Base-by-base conservation (phyloP, 2,797 vertebrate genomes). In the Danionella dracula region DNA sequence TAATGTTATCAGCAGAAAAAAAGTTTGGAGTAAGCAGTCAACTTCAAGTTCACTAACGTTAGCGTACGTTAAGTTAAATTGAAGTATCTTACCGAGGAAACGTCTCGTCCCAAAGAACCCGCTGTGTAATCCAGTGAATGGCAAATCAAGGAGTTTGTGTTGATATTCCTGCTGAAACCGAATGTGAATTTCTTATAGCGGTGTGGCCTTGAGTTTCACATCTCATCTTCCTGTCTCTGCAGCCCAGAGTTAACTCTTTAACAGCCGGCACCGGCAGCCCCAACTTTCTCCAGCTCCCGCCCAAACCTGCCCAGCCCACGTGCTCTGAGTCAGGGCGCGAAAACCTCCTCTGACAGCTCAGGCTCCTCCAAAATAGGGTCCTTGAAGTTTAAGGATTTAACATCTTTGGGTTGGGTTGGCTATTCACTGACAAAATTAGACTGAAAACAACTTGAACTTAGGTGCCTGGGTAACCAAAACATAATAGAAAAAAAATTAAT, bases 221-320 rank as follows among this genome's bases (percentile, higher is more conserved):
- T 8, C 37, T 32, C 48, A 66, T 71, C 69, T 71, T 71, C 69
- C 69, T 72, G 63, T 50, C 41, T 27, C 41, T 48, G 16, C 69
- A 31, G 51, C 46, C 49, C 29, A 51, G 16, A 29, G 29, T 71
- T 66, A 71, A 66, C 69, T 62, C 62, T 66, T 66, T 53, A 48
- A 55, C 34, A 29, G 17, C 42, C 5, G 8, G 4, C n/a, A 31
- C 21, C 11, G 7, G 4, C 23, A 27, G 23, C 23, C 23, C 23
- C 23, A 6, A 27, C 23, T 27, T 3, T n/a, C n/a, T 27, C 23
- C 23, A 3, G 6, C 23, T 27, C 6, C 6, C 23, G 3, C 3
- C 23, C 6, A 27, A 20, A 31, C 16, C 42, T 13, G 42, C 53
- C 35, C 51, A 51, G 53, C 64, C 64, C 53, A 57, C 48, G 51